Conservation (phyloP, 2,113 vertebrate genomes). For the Vanacampus margaritifer region DNA sequence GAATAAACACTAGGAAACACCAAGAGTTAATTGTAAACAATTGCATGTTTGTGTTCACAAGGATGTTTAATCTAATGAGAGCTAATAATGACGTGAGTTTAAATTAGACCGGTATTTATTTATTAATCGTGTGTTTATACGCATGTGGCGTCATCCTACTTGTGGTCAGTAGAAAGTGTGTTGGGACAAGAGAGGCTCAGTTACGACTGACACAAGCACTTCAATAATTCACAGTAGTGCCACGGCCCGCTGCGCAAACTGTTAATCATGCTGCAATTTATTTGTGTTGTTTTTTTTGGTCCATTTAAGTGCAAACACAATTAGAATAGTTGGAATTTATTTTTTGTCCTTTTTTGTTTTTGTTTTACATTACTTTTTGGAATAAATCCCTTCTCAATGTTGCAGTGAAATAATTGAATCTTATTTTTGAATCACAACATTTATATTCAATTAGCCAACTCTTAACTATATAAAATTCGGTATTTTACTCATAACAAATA, state of each 20-base stretch:
- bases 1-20: neutral
- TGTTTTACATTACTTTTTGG: neutral
- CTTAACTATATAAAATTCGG: too few species aligned
- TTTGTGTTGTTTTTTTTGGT: neutral
- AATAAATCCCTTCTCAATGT: too few species aligned
- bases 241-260: neutral
- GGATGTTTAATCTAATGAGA: neutral
- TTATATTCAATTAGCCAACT: too few species aligned
- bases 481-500: too few species aligned
- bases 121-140: neutral
- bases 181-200: constrained; percentile 41
- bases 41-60: neutral
- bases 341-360: neutral
- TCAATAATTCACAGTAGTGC: constrained; percentile 63
- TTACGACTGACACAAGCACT: constrained; percentile 49
- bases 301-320: neutral
- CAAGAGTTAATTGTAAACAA: neutral
- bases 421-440: too few species aligned
- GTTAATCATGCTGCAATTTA: neutral
- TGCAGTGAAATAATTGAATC: too few species aligned
- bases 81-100: neutral
- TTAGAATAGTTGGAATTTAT: neutral
- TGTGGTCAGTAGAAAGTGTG: constrained; percentile 33
- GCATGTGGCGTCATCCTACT: neutral
- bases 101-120: neutral